Conservation (phyloP, 2,113 vertebrate genomes). For the Oxygymnocypris stewartii region DNA sequence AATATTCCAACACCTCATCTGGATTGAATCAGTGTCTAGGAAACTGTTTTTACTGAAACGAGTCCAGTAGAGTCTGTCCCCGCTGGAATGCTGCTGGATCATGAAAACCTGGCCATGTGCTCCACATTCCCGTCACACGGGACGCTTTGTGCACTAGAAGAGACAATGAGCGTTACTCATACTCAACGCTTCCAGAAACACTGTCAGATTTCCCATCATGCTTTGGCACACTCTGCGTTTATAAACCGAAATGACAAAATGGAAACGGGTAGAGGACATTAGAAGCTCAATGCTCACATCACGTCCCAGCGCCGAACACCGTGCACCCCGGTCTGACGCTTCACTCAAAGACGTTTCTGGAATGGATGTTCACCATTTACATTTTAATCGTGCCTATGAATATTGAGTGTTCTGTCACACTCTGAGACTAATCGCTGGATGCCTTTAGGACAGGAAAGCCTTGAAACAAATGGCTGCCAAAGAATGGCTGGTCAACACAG, state of each 20-base stretch:
- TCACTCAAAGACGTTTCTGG: slow-evolving; percentile 62
- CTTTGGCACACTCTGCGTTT: slow-evolving; percentile 38
- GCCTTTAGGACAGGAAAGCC: slow-evolving; percentile 35
- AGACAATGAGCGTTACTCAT: not conserved
- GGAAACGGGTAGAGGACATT: slow-evolving; percentile 55
- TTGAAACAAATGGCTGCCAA: slow-evolving; percentile 16
- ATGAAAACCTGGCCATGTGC: slow-evolving; percentile 19
- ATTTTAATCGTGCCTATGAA: slow-evolving; percentile 64
- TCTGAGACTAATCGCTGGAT: slow-evolving; percentile 53
- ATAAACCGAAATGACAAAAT: slow-evolving; percentile 53
- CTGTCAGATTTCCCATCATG: slow-evolving; percentile 56
- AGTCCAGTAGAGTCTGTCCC: not conserved
- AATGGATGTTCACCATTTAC: slow-evolving; percentile 61
- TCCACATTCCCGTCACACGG: slow-evolving; percentile 16
- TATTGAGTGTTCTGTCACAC: slow-evolving; percentile 54
- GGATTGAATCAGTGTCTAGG: slow-evolving; percentile 11
- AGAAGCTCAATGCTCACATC: slow-evolving; percentile 20
- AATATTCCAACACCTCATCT: not conserved
- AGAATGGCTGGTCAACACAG: not conserved
- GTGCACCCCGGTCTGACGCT: slow-evolving; percentile 12
- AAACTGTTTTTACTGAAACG: not conserved
- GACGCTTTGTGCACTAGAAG: not conserved
- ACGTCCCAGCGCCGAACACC: slow-evolving; percentile 28
- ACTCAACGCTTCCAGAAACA: slow-evolving; percentile 33
- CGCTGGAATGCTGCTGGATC: slow-evolving; percentile 15